Evolutionary conservation across 37 sponge, comb jelly and placozoan genomes (phyloP).

Genomic region (Geodia barretti): DNA sequence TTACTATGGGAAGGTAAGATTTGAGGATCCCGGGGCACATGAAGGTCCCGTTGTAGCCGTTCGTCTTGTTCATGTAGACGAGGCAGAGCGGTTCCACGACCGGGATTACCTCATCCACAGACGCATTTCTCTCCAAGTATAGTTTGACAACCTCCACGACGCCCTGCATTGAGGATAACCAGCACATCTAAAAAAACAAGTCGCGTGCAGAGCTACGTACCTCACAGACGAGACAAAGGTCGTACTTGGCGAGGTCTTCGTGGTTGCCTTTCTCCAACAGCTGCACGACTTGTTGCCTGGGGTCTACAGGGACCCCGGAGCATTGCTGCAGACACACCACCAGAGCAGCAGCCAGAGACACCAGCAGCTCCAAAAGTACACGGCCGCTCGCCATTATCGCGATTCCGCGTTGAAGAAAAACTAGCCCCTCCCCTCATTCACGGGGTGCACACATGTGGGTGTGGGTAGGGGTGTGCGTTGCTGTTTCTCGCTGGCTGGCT

Average conservation of each 20-base stretch:
- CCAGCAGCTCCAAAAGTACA: not conserved
- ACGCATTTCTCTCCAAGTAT: not conserved
- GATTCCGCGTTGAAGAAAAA: too few species aligned
- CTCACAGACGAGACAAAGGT: not conserved
- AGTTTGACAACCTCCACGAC: not conserved
- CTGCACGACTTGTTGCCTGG: not conserved
- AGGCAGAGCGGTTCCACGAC: conserved; percentile 10
- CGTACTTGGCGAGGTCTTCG: not conserved
- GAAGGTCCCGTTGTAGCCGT: not conserved
- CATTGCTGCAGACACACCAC: not conserved
- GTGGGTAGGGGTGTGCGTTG: too few species aligned
- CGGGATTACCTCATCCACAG: conserved; percentile 31
- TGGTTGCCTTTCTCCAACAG: not conserved
- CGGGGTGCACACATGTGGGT: too few species aligned
- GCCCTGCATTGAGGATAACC: not conserved
- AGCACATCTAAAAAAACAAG: not conserved
- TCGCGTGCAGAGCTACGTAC: not conserved
- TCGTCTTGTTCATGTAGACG: not conserved
- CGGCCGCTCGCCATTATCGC: not conserved
- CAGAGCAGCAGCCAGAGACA: not conserved
- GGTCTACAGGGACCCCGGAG: not conserved
- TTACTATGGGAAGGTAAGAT: conserved; percentile 65
- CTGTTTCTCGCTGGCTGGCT: too few species aligned
- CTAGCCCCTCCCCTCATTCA: not conserved
- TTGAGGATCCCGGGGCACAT: conserved; percentile 70